Base-by-base conservation (phyloP, 2,113 vertebrate species). In the Paramormyrops kingsleyae region DNA sequence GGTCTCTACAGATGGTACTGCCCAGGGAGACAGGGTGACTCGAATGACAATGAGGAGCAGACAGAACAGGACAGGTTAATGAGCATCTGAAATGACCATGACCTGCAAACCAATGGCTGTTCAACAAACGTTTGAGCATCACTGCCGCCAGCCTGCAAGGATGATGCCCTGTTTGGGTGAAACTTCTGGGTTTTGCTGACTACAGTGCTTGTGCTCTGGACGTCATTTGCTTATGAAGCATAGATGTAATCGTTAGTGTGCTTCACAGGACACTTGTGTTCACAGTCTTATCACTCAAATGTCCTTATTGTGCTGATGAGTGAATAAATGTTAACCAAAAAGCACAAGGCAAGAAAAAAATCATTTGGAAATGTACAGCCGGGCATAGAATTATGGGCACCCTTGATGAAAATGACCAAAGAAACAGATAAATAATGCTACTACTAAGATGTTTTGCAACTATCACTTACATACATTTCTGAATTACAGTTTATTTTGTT, bases 31-130 rank as follows among this genome's bases (percentile, higher is more conserved):
- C 35, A 19, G 56, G 52, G 87, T 24, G 39, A 31, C 31, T 66
- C 21, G 53, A 62, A 88, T 88, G 35, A 24, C 53, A 88, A 62
- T 46, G 19, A 87, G 49, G 49, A 42, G 35, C 19, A 66, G 87
- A 88, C 35, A 13, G 56, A 88, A 66, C 47, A 24, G 31, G 39
- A 88, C 87, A 88, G 87, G 87, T 88, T 88, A 62, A 88, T 27
- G 50, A 87, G 86, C 50, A 59, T 39, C 86, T 87, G 9, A 87
- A 15, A 53, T 39, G 35, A 44, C 52, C 56, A 42, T 31, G 35
- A 88, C 87, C 87, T 66, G 35, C 24, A 88, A 88, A 88, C 21
- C 3, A 15, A 53, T 17, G 9, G 24, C 53, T 66, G 49, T n/a
- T 19, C 59, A 88, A 66, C 19, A 66, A 44, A 88, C 17, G 17